These are phyloP conservation scores for Habroteleia sp. DNA, from an alignment of 2,888 invertebrate species.

Conservation along the genomic window DNA sequence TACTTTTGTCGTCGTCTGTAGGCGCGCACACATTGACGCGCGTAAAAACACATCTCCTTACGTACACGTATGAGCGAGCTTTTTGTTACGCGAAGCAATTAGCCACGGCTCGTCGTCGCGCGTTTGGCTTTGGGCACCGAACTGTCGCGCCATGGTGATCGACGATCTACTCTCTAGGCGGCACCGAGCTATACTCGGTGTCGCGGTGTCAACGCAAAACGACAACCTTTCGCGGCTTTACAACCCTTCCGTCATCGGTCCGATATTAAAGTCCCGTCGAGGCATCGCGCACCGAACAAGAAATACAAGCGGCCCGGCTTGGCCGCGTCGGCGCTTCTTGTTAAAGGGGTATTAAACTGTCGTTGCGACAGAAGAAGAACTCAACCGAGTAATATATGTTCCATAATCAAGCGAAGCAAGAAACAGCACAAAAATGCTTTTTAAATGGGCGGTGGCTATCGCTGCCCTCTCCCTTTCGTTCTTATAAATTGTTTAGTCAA, in stretches of 20 bases:
- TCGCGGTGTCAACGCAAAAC: constrained; percentile 55
- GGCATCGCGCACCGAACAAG: constrained; percentile 43
- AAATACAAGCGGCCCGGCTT: constrained; percentile 39
- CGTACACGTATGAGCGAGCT: constrained; percentile 65
- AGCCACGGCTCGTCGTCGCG: constrained; percentile 78
- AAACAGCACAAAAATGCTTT: constrained; percentile 41
- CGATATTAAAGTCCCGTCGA: constrained; percentile 53
- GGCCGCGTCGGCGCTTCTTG: constrained; percentile 57
- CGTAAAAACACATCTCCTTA: constrained; percentile 36
- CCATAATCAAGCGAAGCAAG: constrained; percentile 50
- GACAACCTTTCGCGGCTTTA: constrained; percentile 49
- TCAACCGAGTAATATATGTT: constrained; percentile 55
- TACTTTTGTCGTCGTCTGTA: constrained; percentile 28
- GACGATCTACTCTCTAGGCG: constrained; percentile 60
- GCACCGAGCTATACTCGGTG: constrained; percentile 43
- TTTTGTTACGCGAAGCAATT: constrained; percentile 77
- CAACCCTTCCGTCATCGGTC: constrained; percentile 57
- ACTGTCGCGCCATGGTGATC: constrained; percentile 62
- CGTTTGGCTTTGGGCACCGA: constrained; percentile 69
- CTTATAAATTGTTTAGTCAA: too few relatives aligned
- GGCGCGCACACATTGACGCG: constrained; percentile 10
- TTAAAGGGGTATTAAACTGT: constrained; percentile 63
- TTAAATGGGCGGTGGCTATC: constrained; percentile 21
- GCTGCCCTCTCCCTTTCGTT: not conserved
- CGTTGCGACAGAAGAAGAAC: constrained; percentile 48